Percentiles rank a stretch among this genome's conserved stretches.
Evolutionary conservation across 2,797 vertebrate species (phyloP).

Genomic region (Hephaestus fuliginosus): DNA sequence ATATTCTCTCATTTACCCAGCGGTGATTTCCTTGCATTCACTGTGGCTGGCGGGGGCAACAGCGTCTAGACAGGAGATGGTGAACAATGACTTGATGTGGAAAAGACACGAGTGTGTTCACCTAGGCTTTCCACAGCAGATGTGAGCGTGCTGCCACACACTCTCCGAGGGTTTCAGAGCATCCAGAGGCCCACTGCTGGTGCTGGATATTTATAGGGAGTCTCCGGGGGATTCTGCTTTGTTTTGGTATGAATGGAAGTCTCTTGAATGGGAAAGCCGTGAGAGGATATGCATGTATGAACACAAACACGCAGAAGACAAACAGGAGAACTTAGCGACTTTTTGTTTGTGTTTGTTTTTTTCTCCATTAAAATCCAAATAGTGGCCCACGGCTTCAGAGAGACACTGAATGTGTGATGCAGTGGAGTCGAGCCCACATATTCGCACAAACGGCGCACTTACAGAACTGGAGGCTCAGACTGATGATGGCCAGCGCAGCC

Average conservation of each 20-base stretch:
- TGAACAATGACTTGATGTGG: constrained; percentile 64
- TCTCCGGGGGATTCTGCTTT: constrained; percentile 64
- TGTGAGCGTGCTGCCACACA: constrained; percentile 1
- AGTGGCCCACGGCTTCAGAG: neutral
- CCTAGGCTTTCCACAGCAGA: constrained; percentile 42
- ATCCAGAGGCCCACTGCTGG: constrained; percentile 33
- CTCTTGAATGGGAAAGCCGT: constrained; percentile 29
- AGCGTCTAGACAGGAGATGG: constrained; percentile 61
- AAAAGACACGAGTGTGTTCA: constrained; percentile 31
- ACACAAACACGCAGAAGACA: neutral
- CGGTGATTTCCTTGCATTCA: constrained; percentile 71
- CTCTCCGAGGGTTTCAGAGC: constrained; percentile 14
- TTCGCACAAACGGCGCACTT: constrained; percentile 53
- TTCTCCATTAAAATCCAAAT: neutral
- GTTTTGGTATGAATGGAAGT: constrained; percentile 60
- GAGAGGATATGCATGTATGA: constrained; percentile 40
- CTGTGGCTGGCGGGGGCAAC: constrained; percentile 13
- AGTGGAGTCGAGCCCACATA: neutral
- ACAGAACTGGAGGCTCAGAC: constrained; percentile 84
- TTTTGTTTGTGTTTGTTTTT: too few species aligned
- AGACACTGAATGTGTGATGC: neutral
- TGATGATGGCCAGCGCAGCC: constrained; percentile 79
- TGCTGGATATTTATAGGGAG: constrained; percentile 62
- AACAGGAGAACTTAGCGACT: neutral
- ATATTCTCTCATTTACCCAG: constrained; percentile 27